phyloP scores from a whole-genome alignment of 2,888 invertebrate genomes.

The Caenorhabditis sp. region DNA sequence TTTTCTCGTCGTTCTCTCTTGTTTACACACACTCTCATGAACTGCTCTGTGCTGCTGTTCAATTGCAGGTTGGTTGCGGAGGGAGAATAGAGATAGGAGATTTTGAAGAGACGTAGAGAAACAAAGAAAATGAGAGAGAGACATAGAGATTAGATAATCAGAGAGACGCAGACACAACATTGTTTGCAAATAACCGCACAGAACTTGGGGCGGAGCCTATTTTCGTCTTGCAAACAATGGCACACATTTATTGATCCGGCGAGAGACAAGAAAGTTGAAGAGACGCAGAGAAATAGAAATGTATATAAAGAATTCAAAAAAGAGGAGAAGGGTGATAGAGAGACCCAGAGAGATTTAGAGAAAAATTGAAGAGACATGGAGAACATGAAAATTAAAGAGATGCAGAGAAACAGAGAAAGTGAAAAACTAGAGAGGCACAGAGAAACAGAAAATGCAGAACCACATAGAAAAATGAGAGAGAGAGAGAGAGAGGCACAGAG shows the following conservation, averaged over 20 bases:
- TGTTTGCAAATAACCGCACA: too few relatives aligned
- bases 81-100: neutral
- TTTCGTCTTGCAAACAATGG: too few relatives aligned
- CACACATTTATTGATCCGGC: neutral
- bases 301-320: too few relatives aligned
- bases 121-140: conserved; percentile 3
- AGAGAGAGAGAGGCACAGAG: too few relatives aligned
- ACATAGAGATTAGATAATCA: neutral
- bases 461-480: conserved; percentile 6
- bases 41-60: conserved; percentile 43
- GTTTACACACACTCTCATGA: conserved; percentile 49
- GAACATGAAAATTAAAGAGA: conserved; percentile 1
- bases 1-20: conserved; percentile 33
- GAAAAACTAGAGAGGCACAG: neutral
- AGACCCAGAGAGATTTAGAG: neutral
- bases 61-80: conserved; percentile 20
- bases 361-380: neutral
- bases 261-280: neutral
- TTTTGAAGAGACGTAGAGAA: neutral
- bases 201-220: too few relatives aligned
- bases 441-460: neutral
- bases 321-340: neutral
- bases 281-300: neutral
- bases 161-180: neutral
- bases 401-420: conserved; percentile 3